Percentiles rank a stretch among this genome's conserved stretches.
Conservation (phyloP, 2,113 vertebrate species). For the Gorsachius goisagi region DNA sequence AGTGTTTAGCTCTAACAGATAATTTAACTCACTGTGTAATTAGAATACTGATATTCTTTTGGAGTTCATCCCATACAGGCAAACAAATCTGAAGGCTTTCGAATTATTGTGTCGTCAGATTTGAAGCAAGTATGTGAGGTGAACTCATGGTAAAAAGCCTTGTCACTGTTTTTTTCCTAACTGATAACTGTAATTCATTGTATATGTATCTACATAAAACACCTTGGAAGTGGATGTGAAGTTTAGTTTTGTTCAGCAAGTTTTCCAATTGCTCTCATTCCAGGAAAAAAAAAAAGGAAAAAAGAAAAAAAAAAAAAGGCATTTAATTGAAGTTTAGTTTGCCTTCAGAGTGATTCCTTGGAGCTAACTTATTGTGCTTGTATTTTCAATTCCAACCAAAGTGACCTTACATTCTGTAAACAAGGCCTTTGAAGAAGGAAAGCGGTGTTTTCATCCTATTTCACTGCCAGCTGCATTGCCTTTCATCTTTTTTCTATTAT, state of each 20-base stretch:
- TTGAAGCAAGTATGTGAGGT: background rate
- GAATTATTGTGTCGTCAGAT: background rate
- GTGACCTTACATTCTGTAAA: slow-evolving; percentile 49
- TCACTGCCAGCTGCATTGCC: background rate
- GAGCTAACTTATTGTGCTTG: background rate
- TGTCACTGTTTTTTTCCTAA: background rate
- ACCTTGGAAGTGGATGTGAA: slow-evolving; percentile 9
- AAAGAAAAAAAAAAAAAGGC: fast-evolving
- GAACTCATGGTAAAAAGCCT: background rate
- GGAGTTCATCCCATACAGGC: background rate
- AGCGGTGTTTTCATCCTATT: background rate
- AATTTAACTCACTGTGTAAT: slow-evolving; percentile 23
- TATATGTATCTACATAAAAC: background rate
- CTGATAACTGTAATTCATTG: background rate
- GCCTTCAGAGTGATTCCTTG: slow-evolving; percentile 6
- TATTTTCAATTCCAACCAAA: slow-evolving; percentile 15
- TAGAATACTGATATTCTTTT: slow-evolving; percentile 5
- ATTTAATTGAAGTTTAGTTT: slow-evolving; percentile 9
- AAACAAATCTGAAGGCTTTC: background rate
- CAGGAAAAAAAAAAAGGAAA: background rate
- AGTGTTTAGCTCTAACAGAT: background rate
- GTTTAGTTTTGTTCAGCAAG: background rate
- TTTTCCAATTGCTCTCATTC: background rate
- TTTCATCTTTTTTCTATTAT: slow-evolving; percentile 28
- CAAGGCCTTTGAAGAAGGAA: slow-evolving; percentile 29